These are phyloP conservation scores for Sceloporus undulatus DNA, from an alignment of 2,113 vertebrate species.

Conservation along the genomic window DNA sequence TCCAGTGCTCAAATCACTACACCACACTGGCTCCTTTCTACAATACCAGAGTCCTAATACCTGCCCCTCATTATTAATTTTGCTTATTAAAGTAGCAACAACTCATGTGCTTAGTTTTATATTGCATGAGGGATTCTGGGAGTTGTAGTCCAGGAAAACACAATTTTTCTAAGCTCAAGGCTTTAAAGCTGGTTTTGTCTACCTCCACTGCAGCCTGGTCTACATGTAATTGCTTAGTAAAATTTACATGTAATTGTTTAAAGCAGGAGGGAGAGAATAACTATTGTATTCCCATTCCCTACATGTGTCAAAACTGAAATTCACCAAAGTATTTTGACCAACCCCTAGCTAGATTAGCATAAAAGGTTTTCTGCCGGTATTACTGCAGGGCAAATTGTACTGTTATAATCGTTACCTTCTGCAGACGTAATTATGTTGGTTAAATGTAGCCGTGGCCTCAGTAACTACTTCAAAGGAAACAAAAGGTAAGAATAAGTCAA, in stretches of 20 bases:
- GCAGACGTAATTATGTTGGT: slow-evolving; percentile 28
- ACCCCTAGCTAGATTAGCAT: background rate
- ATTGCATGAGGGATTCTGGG: background rate
- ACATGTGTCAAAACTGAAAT: slow-evolving; percentile 35
- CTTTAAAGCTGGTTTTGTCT: background rate
- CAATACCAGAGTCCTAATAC: no score
- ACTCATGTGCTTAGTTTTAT: background rate
- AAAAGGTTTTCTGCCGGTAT: slow-evolving; percentile 30
- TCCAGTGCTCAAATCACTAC: no score
- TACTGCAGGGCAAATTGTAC: slow-evolving; percentile 23
- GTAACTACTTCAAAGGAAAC: slow-evolving; percentile 28
- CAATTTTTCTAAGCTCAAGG: background rate
- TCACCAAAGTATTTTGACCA: slow-evolving; percentile 26
- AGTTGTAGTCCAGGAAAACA: background rate
- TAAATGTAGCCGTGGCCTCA: slow-evolving; percentile 27
- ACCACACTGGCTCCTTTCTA: no score
- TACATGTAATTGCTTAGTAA: slow-evolving; percentile 1
- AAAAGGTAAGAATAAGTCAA: slow-evolving; percentile 23
- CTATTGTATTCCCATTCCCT: slow-evolving; percentile 1
- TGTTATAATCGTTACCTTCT: slow-evolving; percentile 29
- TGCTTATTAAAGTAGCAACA: no score
- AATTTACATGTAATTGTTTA: slow-evolving; percentile 20
- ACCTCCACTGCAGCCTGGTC: background rate
- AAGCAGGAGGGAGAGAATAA: background rate
- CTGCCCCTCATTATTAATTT: background rate